Base-by-base conservation (phyloP, 2,797 vertebrate genomes). In the Chaenodraco wilsoni region DNA sequence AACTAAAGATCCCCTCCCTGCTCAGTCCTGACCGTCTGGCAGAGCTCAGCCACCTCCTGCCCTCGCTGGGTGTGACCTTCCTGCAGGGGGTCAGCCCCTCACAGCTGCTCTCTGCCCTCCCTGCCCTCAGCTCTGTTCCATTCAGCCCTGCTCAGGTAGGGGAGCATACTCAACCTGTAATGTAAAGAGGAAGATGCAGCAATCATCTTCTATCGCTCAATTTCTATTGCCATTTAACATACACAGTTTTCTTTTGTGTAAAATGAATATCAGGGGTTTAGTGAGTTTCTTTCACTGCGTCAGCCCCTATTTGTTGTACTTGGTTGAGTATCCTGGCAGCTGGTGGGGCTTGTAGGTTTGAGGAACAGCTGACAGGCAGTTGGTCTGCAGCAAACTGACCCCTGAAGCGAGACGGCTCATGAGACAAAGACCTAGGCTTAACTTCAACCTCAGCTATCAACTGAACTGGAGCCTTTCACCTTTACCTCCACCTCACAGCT, bases 131-230 rank as follows among this genome's bases (percentile, higher is more conserved):
- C 11, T 74, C 88, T 5, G 83, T 93, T 44, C 62, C 86, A 7
- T 94, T 95, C 84, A 94, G 91, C 61, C 87, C 94, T 52, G 83
- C 61, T 41, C 94, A 96, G 95, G 95, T 95, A 92, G 11, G 58
- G 2, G 1, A 64, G 14, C 11, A 1, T 0, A 40, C 4, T 56
- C 21, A 56, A 21, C 41, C 40, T 67, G 16, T n/a, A 12, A 52
- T 40, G 12, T 6, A 64, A 13, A 31, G 12, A 13, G 19, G 7
- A 65, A 43, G 15, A 31, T 23, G 16, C 46, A 23, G 43, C 19
- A 37, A 15, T 10, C 31, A 51, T 57, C 52, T 50, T 46, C n/a
- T 40, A 12, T 3, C 51, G 9, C 63, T 50, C 0, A 0, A 3
- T 12, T 41, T 19, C 11, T 49, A 5, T 9, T 58, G 6, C 3